Conservation (phyloP, 2,888 invertebrate genomes). For the Portevinia maculata region DNA sequence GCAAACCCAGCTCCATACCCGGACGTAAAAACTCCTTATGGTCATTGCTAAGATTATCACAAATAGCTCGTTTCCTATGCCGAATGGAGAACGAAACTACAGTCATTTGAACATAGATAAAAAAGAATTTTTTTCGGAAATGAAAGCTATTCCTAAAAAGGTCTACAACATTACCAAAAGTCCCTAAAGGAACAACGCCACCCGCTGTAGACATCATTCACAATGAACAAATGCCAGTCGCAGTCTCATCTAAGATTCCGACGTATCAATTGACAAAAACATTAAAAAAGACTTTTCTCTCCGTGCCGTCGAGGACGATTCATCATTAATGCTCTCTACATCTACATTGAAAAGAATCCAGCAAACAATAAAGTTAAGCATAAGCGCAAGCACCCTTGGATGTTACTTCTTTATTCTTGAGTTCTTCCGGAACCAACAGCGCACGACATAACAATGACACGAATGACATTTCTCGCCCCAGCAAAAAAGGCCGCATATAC, state of each 20-base stretch:
- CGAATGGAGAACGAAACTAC: neutral
- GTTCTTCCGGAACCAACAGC: constrained; percentile 41
- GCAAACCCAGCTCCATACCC: too few relatives aligned
- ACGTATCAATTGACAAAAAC: constrained; percentile 43
- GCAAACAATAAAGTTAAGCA: constrained; percentile 57
- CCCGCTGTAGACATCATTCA: neutral
- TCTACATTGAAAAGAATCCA: constrained; percentile 25
- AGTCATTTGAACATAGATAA: constrained; percentile 11
- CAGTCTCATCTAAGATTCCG: constrained; percentile 15
- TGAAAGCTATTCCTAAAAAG: constrained; percentile 12
- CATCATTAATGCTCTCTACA: constrained; percentile 29
- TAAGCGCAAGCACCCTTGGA: constrained; percentile 39
- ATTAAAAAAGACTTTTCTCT: constrained; percentile 20
- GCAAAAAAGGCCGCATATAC: constrained; percentile 10
- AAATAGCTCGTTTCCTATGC: constrained; percentile 15
- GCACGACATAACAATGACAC: constrained; percentile 33
- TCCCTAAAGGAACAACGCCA: constrained; percentile 19
- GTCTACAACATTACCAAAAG: neutral
- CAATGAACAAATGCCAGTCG: neutral
- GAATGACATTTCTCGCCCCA: constrained; percentile 27
- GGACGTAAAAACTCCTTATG: neutral
- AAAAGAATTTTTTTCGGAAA: constrained; percentile 31
- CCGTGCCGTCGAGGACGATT: constrained; percentile 18
- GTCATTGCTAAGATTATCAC: constrained; percentile 2
- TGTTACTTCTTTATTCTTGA: constrained; percentile 35